Evolutionary conservation across 1,140 invertebrate species (phyloP), one percentile per base, ranked within the genome.

Genomic region (Nomia melanderi): DNA sequence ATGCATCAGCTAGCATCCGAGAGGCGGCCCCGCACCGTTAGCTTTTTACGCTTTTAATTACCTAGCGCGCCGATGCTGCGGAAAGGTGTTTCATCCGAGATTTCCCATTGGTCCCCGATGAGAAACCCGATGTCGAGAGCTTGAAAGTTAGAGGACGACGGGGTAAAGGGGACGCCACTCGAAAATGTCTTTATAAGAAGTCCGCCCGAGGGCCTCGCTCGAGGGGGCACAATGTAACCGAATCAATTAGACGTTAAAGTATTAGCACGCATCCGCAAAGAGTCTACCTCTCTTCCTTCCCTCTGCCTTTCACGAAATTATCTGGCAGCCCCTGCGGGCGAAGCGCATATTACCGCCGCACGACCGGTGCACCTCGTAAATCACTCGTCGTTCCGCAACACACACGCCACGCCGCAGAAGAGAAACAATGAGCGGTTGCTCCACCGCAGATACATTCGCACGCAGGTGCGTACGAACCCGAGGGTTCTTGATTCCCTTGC

Each of bases 11-110:
- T 63, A 78, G 77, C 69, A 72, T 78, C 54, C 74, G 54, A 67
- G 56, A 59, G 65, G 39, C 60, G 41, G 69, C 65, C n/a, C n/a
- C 71, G 76, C 81, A 87, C 86, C 86, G 78, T 87, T 88, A 85
- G 57, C 63, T 81, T 59, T 78, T 78, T 29, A 72, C 73, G 65
- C 67, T 79, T 84, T 77, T 79, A 81, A 70, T 74, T 74, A 63
- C 60, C 62, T 41, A n/a, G 12, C 70, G 23, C 23, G 47, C 33
- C n/a, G 8, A 23, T 54, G 62, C 17, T 20, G 0, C 17, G 8
- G n/a, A n/a, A n/a, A n/a, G 5, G 31, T 29, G 23, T 17, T 20
- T 53, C 33, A 44, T 69, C 47, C 23, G 31, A 29, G 23, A n/a
- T 23, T 25, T 56, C 27, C 23, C 47, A 5, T 0, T n/a, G n/a